phyloP scores from a whole-genome alignment of 37 sponge, comb jelly and placozoan species.

The Petrosia ficiformis region DNA sequence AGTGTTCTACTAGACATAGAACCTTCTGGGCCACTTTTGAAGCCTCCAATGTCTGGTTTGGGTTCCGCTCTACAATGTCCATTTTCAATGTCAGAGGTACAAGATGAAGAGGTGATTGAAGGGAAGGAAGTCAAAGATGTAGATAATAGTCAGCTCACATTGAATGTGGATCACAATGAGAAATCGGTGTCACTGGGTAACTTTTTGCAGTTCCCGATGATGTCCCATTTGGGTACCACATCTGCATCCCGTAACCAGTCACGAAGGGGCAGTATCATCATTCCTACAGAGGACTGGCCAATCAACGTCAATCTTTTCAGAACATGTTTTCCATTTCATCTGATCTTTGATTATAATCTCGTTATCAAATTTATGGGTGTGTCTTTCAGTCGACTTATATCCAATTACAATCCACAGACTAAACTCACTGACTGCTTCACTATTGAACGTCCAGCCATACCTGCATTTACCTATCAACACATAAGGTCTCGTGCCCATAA shows the following conservation, averaged over 20 bases:
- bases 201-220: too few relatives aligned
- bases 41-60: too few relatives aligned
- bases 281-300: conserved; percentile 33
- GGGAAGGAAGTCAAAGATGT: too few relatives aligned
- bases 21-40: too few relatives aligned
- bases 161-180: too few relatives aligned
- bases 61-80: too few relatives aligned
- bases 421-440: conserved; percentile 43
- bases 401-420: conserved; percentile 9
- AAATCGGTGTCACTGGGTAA: too few relatives aligned
- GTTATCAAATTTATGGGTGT: conserved; percentile 51
- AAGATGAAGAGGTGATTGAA: too few relatives aligned
- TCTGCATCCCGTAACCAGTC: background rate
- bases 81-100: too few relatives aligned
- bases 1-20: background rate
- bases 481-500: conserved; percentile 30
- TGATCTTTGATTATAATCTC: conserved; percentile 62
- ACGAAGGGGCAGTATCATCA: conserved; percentile 5
- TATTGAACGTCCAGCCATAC: conserved; percentile 37
- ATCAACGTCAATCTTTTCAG: conserved; percentile 34
- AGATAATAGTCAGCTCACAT: too few relatives aligned
- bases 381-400: conserved; percentile 58
- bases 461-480: conserved; percentile 24
- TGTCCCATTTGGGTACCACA: too few relatives aligned
- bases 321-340: conserved; percentile 75